Percentiles rank a stretch among this genome's conserved stretches.
phyloP scores from a whole-genome alignment of 2,888 invertebrate species.

The Apodemia duryi region DNA sequence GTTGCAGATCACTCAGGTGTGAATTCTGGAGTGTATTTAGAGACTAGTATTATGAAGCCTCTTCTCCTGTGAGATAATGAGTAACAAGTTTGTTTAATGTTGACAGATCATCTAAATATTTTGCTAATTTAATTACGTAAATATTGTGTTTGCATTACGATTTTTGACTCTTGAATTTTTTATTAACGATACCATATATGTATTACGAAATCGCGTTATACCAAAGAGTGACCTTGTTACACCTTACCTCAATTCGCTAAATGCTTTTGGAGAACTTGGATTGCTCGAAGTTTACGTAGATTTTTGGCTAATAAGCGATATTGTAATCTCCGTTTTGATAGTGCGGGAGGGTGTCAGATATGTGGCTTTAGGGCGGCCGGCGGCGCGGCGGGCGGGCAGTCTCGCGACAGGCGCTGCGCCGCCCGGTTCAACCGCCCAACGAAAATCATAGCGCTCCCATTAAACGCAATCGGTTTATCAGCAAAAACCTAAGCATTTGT shows the following conservation, averaged over 20 bases:
- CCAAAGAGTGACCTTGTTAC: background rate
- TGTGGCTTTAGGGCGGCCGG: conserved; percentile 46
- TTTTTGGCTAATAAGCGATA: conserved; percentile 73
- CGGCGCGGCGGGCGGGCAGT: conserved; percentile 49
- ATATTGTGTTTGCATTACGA: background rate
- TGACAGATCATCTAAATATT: background rate
- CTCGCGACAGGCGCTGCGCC: conserved; percentile 71
- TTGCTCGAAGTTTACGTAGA: conserved; percentile 60
- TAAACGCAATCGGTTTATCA: conserved; percentile 29
- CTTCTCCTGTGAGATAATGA: background rate
- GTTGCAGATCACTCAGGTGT: conserved; percentile 75
- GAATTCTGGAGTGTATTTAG: conserved; percentile 35
- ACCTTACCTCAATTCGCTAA: conserved; percentile 27
- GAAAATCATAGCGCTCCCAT: conserved; percentile 43
- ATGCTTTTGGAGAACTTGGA: conserved; percentile 46
- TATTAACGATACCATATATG: background rate
- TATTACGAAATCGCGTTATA: background rate
- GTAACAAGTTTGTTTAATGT: background rate
- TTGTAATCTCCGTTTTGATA: conserved; percentile 73
- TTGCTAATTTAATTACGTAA: background rate
- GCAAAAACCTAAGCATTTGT: background rate
- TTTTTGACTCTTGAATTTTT: background rate
- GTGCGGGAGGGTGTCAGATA: conserved; percentile 49
- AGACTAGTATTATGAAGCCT: conserved; percentile 3
- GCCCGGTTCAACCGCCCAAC: conserved; percentile 55